phyloP scores from a whole-genome alignment of 2,888 invertebrate genomes.

The Plagodis dolabraria region DNA sequence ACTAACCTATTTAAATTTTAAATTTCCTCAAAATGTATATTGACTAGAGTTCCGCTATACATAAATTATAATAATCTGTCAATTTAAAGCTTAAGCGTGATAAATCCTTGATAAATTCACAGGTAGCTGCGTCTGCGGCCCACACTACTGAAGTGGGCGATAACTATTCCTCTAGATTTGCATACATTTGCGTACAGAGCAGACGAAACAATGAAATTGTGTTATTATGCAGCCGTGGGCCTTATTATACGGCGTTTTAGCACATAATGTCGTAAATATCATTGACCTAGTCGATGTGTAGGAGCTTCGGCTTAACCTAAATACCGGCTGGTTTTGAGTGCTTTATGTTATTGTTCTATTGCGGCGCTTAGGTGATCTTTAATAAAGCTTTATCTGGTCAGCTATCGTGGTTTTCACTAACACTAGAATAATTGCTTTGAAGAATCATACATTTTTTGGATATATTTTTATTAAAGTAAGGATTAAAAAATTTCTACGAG shows the following conservation, averaged over 20 bases:
- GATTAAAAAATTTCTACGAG: too few relatives aligned
- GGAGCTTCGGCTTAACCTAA: constrained; percentile 21
- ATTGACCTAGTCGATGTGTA: constrained; percentile 34
- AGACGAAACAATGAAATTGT: constrained; percentile 61
- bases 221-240: constrained; percentile 47
- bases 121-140: constrained; percentile 32
- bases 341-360: constrained; percentile 1
- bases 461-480: too few relatives aligned
- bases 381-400: too few relatives aligned
- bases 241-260: constrained; percentile 29
- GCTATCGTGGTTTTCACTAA: neutral
- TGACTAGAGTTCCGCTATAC: constrained; percentile 1
- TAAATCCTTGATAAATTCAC: constrained; percentile 26
- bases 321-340: constrained; percentile 14
- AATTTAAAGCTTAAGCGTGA: constrained; percentile 13
- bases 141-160: constrained; percentile 33
- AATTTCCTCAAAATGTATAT: neutral
- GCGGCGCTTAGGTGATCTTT: neutral
- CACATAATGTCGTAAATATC: constrained; percentile 38
- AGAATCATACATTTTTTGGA: too few relatives aligned
- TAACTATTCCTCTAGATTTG: constrained; percentile 25
- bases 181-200: constrained; percentile 62
- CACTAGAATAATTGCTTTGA: neutral
- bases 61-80: constrained; percentile 15
- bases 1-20: too few relatives aligned